Evolutionary conservation across 1,140 invertebrate species (phyloP).

Genomic region (Euglossa dilemma): DNA sequence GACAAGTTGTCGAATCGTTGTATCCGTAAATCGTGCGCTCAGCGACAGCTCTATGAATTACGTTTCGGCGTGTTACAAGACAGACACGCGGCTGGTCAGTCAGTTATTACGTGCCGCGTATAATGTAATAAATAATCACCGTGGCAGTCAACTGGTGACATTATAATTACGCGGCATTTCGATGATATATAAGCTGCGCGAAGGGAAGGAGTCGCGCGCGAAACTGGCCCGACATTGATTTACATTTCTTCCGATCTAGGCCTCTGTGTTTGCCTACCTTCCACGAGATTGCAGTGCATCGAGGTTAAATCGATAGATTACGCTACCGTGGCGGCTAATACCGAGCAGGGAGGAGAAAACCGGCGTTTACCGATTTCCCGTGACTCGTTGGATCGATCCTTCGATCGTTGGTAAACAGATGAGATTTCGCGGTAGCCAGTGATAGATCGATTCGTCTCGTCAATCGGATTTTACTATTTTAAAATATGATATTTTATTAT

Average conservation of each 20-base stretch:
- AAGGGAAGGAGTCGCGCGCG: not conserved
- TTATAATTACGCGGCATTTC: constrained; percentile 39
- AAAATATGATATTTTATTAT: too few species aligned
- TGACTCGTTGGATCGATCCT: not conserved
- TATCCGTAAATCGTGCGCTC: constrained; percentile 12
- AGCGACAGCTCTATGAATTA: constrained; percentile 31
- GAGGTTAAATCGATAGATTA: constrained; percentile 13
- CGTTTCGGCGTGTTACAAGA: not conserved
- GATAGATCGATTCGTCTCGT: not conserved
- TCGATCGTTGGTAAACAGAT: not conserved
- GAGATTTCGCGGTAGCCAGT: not conserved
- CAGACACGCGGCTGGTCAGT: not conserved
- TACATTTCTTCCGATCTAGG: constrained; percentile 21
- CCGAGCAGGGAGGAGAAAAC: not conserved
- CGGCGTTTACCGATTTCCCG: not conserved
- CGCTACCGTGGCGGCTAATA: not conserved
- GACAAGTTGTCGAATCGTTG: constrained; percentile 22
- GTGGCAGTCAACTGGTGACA: constrained; percentile 18
- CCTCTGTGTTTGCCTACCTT: too few species aligned
- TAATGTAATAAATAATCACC: constrained; percentile 32
- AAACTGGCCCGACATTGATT: constrained; percentile 17
- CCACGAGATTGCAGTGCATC: too few species aligned
- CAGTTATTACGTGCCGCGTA: constrained; percentile 20
- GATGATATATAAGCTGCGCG: constrained; percentile 1
- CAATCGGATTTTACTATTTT: too few species aligned